A percentile compares a stretch with the other conserved stretches of the same genome.
Evolutionary conservation across 1,140 invertebrate species (phyloP).

Genomic region (fruit fly (Drosophila melanogaster)): Release_6_plus_ISO1_MT NT_033777.3:11422001-11422500

Average conservation of each 20-base stretch:
- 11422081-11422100: slow-evolving; percentile 13
- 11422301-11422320: slow-evolving; percentile 32
- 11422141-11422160: slow-evolving; percentile 66
- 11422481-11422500: background rate
- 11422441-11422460: slow-evolving; percentile 43
- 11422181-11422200: slow-evolving; percentile 37
- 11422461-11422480: slow-evolving; percentile 34
- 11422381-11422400: slow-evolving; percentile 33
- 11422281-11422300: slow-evolving; percentile 30
- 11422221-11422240: slow-evolving; percentile 24
- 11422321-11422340: slow-evolving; percentile 11
- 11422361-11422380: slow-evolving; percentile 7
- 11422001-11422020: background rate
- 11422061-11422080: slow-evolving; percentile 29
- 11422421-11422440: slow-evolving; percentile 43
- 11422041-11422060: slow-evolving; percentile 1
- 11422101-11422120: slow-evolving; percentile 28
- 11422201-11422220: slow-evolving; percentile 26
- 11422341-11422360: slow-evolving; percentile 16
- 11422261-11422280: slow-evolving; percentile 17
- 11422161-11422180: slow-evolving; percentile 42
- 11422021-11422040: slow-evolving; percentile 1
- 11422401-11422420: slow-evolving; percentile 25
- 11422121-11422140: slow-evolving; percentile 14
- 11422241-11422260: slow-evolving; percentile 33